Evolutionary conservation across 1,140 invertebrate species (phyloP), one percentile per base, ranked within the genome.

Genomic region (Drosophila sp.): DNA sequence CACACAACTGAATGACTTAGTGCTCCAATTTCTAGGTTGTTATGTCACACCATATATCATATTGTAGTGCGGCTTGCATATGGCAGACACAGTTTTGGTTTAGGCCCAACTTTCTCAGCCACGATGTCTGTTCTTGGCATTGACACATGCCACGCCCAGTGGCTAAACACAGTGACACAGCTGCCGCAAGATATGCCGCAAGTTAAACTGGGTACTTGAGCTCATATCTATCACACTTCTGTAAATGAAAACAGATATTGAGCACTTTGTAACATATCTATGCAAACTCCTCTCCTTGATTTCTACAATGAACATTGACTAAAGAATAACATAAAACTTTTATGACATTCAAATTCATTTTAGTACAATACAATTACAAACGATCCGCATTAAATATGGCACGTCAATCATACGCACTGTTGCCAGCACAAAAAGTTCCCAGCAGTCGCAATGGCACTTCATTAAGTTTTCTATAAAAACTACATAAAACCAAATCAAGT

Each of bases 11-110:
- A 58, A 48, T 59, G 78, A 80, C 71, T 81, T 78, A 77, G 73
- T 82, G 72, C 43, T 51, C 50, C 46, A 64, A 71, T 77, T 67
- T 77, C 75, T 70, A 57, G 73, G 67, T 70, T 77, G 79, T 70
- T 83, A 61, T 76, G 76, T 32, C 72, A 59, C 53, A 45, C 34
- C 81, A 77, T 84, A 86, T 84, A 84, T 84, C 81, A 84, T 78
- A 36, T 59, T 86, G 73, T 70, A 86, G 80, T 84, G 73, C 50
- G 77, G 29, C 80, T 70, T 84, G 80, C 80, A 83, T 59, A 65
- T 84, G 80, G 72, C 80, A 84, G 14, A 36, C 21, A 61, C 80
- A 84, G 67, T 72, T 76, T 66, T 36, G 29, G 50, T 48, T 50
- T 38, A 41, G 32, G 61, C 61, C 7, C 53, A 62, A 62, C 38